Base-by-base conservation (phyloP, 2,797 vertebrate genomes). In the Coregonus suidteri region DNA sequence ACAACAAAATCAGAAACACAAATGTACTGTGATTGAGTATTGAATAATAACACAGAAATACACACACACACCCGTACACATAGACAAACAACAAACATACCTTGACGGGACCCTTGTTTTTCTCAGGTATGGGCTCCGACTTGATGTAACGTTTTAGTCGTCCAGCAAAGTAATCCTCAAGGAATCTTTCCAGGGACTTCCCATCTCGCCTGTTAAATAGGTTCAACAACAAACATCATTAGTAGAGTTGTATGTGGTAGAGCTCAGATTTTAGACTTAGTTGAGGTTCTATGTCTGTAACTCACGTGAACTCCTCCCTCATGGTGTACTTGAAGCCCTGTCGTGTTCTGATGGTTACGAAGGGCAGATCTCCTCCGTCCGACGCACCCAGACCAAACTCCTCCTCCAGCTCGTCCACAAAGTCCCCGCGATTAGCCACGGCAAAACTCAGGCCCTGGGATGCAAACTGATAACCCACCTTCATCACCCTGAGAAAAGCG, bases 221-320 rank as follows among this genome's bases (percentile, higher is more conserved):
- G 2, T 3, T 47, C 41, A 47, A 47, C 41, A 47, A 13, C 41
- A 47, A 47, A 47, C 41, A 47, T 47, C 11, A 13, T 11, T 47
- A 47, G 41, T 47, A 9, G 41, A 9, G 9, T 47, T 47, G 41
- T 47, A 47, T 9, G 11, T 47, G 41, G 41, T 47, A 9, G 41
- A 47, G 9, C 41, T 47, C 9, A 47, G 9, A 47, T 9, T 9
- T 47, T 47, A 47, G 41, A 13, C 41, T 47, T 47, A 47, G 3
- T 64, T 7, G 20, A 25, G 56, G 18, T 4, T 30, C 16, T 18
- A 62, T 15, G 18, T n/a, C n/a, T 7, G 53, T 31, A 56, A 90
- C 95, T 11, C 85, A 95, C 95, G 94, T 95, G 85, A 95, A 95
- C 88, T 95, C 95, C 84, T 95, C 95, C 1, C 91, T 90, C 95